These are phyloP conservation scores for Marasmarcha lunaedactyla DNA, from an alignment of 2,888 invertebrate species.

Conservation along the genomic window DNA sequence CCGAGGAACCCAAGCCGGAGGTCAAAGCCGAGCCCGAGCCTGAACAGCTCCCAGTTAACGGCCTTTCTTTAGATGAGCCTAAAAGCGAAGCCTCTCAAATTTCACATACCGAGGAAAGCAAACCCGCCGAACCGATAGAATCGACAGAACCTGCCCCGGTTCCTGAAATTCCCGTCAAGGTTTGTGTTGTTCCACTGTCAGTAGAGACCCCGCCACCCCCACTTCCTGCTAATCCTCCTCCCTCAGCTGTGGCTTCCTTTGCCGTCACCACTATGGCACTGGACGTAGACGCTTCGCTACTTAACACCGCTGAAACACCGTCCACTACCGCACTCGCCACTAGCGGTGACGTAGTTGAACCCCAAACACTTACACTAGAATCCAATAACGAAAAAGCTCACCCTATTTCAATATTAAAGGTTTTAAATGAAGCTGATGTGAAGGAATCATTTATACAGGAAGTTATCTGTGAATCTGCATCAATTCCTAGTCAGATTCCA, in stretches of 20 bases:
- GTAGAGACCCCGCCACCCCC: constrained; percentile 77
- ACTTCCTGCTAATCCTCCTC: constrained; percentile 80
- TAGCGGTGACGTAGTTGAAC: constrained; percentile 11
- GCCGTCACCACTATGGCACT: constrained; percentile 77
- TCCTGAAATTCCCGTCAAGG: constrained; percentile 61
- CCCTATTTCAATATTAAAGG: too few relatives aligned
- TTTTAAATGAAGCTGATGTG: too few relatives aligned
- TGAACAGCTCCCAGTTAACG: constrained; percentile 51
- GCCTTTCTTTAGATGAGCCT: constrained; percentile 47
- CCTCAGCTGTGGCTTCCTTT: constrained; percentile 80
- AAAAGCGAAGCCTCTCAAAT: constrained; percentile 30
- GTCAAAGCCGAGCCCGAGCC: constrained; percentile 29
- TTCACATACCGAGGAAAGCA: constrained; percentile 33
- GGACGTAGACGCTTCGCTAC: constrained; percentile 53
- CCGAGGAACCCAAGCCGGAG: constrained; percentile 21
- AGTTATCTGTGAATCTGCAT: too few relatives aligned
- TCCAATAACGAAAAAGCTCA: too few relatives aligned
- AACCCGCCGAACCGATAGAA: constrained; percentile 41
- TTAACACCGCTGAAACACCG: constrained; percentile 45
- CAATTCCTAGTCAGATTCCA: too few relatives aligned
- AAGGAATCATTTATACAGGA: too few relatives aligned
- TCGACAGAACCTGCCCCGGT: constrained; percentile 41
- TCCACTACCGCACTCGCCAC: constrained; percentile 27
- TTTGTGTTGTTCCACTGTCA: constrained; percentile 71
- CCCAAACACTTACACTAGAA: neutral